Percentiles rank a stretch among this genome's conserved stretches.
These are phyloP conservation scores for Lucinisca nassula DNA, from an alignment of 2,888 invertebrate genomes.

Conservation along the genomic window DNA sequence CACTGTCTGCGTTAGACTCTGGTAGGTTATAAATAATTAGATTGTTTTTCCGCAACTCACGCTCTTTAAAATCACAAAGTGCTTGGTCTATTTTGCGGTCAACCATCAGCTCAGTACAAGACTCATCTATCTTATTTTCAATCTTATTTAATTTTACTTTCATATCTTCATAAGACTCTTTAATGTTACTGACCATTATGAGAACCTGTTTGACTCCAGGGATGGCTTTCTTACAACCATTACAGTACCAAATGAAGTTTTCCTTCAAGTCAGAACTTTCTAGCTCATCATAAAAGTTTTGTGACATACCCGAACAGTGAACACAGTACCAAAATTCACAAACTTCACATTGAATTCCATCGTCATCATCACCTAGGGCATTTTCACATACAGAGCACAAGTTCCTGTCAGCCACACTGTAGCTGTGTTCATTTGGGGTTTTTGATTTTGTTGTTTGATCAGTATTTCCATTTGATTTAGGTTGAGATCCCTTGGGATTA, in stretches of 20 bases:
- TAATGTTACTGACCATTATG: too few species aligned
- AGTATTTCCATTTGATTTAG: too few species aligned
- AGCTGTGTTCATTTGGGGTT: too few species aligned
- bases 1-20: not conserved
- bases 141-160: not conserved
- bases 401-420: too few species aligned
- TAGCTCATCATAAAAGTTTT: not conserved
- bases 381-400: not conserved
- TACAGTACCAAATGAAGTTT: not conserved
- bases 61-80: not conserved
- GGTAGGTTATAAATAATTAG: not conserved
- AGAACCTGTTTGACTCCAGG: not conserved
- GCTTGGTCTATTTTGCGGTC: not conserved
- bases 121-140: not conserved
- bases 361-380: not conserved
- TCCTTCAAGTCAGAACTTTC: not conserved
- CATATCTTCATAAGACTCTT: not conserved
- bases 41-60: not conserved
- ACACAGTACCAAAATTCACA: not conserved
- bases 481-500: too few species aligned
- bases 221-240: not conserved
- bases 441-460: too few species aligned
- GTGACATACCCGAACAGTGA: not conserved
- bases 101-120: not conserved
- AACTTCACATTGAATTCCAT: not conserved